These are phyloP conservation scores for Lepidocyrtinus sp. DNA, from an alignment of 2,888 invertebrate genomes.

Conservation along the genomic window DNA sequence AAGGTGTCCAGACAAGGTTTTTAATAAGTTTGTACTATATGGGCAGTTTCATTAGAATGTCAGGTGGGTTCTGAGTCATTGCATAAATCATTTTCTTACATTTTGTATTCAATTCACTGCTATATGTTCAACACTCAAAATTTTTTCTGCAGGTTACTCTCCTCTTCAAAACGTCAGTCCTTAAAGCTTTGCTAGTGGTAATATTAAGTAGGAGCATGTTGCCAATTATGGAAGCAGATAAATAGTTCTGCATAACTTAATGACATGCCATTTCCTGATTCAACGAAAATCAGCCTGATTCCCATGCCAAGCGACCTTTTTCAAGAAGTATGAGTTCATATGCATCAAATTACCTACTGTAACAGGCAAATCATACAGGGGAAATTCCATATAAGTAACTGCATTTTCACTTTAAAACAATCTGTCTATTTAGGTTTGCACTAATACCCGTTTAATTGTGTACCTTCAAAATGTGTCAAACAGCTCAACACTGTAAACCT, in stretches of 20 bases:
- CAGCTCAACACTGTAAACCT: no score
- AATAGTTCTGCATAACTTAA: conserved; percentile 50
- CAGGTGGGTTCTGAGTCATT: background rate
- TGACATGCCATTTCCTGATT: conserved; percentile 58
- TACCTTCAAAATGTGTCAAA: no score
- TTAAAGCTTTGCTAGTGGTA: background rate
- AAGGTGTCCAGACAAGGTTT: background rate
- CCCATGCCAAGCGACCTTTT: conserved; percentile 48
- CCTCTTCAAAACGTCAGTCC: background rate
- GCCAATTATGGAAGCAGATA: conserved; percentile 59
- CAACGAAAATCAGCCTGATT: conserved; percentile 56
- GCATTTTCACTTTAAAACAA: conserved; percentile 30
- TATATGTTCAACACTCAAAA: no score
- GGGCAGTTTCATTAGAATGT: background rate
- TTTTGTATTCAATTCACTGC: background rate
- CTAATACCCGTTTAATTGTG: no score
- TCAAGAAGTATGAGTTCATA: conserved; percentile 38
- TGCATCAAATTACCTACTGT: conserved; percentile 36
- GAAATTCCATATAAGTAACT: conserved; percentile 49
- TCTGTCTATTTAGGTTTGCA: no score
- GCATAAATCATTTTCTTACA: background rate
- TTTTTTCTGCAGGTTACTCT: background rate
- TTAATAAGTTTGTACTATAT: background rate
- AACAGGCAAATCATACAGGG: conserved; percentile 2
- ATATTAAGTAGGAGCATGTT: conserved; percentile 23